Base-by-base conservation (phyloP, 2,797 vertebrate genomes). In the Urocyon cinereoargenteus region DNA sequence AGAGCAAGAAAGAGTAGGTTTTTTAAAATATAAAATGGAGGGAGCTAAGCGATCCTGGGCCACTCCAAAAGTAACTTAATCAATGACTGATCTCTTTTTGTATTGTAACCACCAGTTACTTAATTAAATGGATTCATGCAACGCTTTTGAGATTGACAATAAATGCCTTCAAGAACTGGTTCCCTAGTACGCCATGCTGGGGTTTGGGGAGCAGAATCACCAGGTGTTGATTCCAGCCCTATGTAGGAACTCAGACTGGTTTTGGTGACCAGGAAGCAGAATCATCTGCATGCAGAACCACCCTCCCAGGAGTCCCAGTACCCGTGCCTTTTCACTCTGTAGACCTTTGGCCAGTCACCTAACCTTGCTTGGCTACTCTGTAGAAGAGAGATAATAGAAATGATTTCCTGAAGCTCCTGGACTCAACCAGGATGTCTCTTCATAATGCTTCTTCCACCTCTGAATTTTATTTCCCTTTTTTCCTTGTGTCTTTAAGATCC, bases 81-180 rank as follows among this genome's bases (percentile, higher is more conserved):
- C 68, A 18, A 14, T 88, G 68, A 34, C 53, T 68, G 19, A 90
- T 97, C 96, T 88, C 90, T 98, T 97, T 95, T 96, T 70, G 13
- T 70, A 36, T 70, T 81, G 6, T 79, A 83, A 19, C 97, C 55
- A n/a, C 0, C 0, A 21, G 21, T 97, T 90, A 97, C 86, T 90
- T 87, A 95, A 68, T 96, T 73, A 85, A 92, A 12, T 86, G 82
- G 40, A 83, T 86, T 97, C 90, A 31, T 53, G 26, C 75, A 96
- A 73, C 84, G 66, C 95, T 88, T 90, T 10, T 90, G 88, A 86
- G 31, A 86, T n/a, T 91, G 59, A 79, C 81, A 86, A 24, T 36
- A 77, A 49, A 10, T 64, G 6, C 36, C 4, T 98, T 97, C 79
- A 51, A 84, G 64, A 82, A 75, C 53, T 34, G 18, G 36, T 93